Evolutionary conservation across 1,140 invertebrate genomes (phyloP).

Genomic region (Lepidostoma basale): DNA sequence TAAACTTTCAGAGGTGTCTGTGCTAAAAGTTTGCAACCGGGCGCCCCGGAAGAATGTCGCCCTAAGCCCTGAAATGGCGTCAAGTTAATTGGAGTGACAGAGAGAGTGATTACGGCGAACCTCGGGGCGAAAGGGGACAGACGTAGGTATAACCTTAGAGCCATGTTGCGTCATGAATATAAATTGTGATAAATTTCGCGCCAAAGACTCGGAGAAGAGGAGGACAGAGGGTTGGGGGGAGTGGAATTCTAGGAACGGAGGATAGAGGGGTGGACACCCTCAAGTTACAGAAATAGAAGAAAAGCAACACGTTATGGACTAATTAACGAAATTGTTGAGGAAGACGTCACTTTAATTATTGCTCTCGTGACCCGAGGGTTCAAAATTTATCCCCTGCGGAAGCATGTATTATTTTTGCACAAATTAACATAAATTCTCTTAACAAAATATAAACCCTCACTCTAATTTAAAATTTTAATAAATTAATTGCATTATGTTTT

Average conservation of each 20-base stretch:
- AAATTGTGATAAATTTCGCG: conserved; percentile 63
- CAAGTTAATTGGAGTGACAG: conserved; percentile 40
- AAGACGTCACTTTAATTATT: background rate
- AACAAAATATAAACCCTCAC: too few species aligned
- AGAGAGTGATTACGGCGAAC: conserved; percentile 25
- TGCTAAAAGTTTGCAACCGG: background rate
- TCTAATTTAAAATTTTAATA: too few species aligned
- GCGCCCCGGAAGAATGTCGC: conserved; percentile 27
- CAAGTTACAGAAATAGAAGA: conserved; percentile 19
- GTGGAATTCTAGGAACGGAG: background rate
- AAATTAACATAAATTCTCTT: too few species aligned
- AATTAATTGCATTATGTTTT: too few species aligned
- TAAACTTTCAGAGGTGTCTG: background rate
- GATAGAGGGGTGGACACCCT: background rate
- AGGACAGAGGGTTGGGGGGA: background rate
- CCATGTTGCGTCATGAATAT: conserved; percentile 62
- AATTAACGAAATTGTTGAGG: conserved; percentile 21
- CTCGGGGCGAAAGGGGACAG: conserved; percentile 5
- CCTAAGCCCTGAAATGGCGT: conserved; percentile 31
- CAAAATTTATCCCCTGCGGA: too few species aligned
- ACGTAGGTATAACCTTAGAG: conserved; percentile 34
- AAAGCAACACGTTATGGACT: conserved; percentile 27
- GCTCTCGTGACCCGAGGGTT: background rate
- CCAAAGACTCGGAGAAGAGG: conserved; percentile 13
- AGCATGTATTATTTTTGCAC: too few species aligned